Conservation (phyloP, 2,888 invertebrate species). For the Sericinus montela region DNA sequence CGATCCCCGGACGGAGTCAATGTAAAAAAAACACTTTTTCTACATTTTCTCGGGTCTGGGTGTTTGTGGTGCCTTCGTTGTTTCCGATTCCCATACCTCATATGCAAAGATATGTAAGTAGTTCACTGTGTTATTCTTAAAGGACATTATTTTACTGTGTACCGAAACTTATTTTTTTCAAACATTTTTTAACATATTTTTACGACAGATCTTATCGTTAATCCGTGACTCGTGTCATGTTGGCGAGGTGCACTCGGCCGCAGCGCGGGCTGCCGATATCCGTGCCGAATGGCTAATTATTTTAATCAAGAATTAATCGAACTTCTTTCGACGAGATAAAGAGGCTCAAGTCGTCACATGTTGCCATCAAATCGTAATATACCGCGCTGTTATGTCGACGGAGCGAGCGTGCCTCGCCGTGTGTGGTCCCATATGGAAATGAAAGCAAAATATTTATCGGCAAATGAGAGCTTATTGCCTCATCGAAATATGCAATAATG, state of each 20-base stretch:
- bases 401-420: slow-evolving; percentile 49
- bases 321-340: slow-evolving; percentile 44
- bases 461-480: slow-evolving; percentile 48
- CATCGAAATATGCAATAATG: slow-evolving; percentile 46
- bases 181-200: not conserved
- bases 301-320: slow-evolving; percentile 61
- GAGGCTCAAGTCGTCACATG: slow-evolving; percentile 46
- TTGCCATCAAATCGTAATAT: slow-evolving; percentile 47
- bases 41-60: too few relatives aligned
- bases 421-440: slow-evolving; percentile 60
- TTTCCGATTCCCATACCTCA: too few relatives aligned
- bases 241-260: not conserved
- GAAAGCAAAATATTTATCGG: slow-evolving; percentile 61
- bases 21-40: too few relatives aligned
- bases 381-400: slow-evolving; percentile 35
- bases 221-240: slow-evolving; percentile 5
- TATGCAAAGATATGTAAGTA: too few relatives aligned
- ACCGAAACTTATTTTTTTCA: not conserved
- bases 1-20: too few relatives aligned
- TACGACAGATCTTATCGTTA: slow-evolving; percentile 6
- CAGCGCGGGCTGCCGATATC: slow-evolving; percentile 29
- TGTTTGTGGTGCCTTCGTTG: too few relatives aligned
- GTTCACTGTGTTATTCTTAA: too few relatives aligned
- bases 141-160: too few relatives aligned
- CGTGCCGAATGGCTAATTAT: slow-evolving; percentile 58